phyloP scores from a whole-genome alignment of 2,797 vertebrate genomes.

The Dicrostonyx torquatus region DNA sequence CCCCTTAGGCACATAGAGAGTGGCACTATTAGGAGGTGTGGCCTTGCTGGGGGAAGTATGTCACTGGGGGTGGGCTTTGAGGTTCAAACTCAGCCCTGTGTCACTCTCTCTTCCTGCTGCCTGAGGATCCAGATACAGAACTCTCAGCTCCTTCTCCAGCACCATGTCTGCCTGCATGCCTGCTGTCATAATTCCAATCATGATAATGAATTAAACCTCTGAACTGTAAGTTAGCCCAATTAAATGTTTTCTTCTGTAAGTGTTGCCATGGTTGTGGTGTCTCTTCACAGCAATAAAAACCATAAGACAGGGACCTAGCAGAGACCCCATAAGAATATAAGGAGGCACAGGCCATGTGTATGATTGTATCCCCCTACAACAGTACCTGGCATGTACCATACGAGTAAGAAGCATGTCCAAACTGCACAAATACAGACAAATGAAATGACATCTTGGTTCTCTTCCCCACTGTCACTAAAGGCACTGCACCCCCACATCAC shows the following conservation, averaged over 20 bases:
- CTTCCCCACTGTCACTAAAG: neutral
- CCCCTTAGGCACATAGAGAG: neutral
- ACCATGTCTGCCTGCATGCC: neutral
- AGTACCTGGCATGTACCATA: neutral
- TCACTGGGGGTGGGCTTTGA: neutral
- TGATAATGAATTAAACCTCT: neutral
- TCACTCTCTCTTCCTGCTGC: neutral
- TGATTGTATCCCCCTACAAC: neutral
- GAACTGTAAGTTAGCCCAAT: neutral
- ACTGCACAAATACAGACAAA: neutral
- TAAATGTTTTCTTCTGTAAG: neutral
- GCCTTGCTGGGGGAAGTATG: neutral
- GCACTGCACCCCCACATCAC: neutral
- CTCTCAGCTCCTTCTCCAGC: neutral
- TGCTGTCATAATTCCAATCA: neutral
- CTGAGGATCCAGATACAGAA: neutral
- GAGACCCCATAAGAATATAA: neutral
- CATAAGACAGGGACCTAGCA: neutral
- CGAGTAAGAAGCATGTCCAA: conserved; percentile 9
- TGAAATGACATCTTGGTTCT: neutral
- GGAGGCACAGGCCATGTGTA: neutral
- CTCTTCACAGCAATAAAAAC: neutral
- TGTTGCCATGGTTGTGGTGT: neutral
- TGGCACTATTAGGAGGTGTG: neutral
- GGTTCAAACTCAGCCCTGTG: neutral